phyloP scores from a whole-genome alignment of 2,888 invertebrate genomes.

The Drosophila peninsularis region DNA sequence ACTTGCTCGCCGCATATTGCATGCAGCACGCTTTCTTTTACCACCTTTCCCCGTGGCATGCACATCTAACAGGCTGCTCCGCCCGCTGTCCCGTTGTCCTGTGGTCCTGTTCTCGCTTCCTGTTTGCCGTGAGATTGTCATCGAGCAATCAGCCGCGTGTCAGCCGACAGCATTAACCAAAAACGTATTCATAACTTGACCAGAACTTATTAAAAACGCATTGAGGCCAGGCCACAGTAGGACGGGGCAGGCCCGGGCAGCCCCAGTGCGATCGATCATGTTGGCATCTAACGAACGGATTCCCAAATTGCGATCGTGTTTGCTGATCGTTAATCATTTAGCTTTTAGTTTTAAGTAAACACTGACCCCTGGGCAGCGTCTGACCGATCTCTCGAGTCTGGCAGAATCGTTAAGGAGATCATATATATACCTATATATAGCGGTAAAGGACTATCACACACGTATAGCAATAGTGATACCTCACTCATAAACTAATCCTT shows the following conservation, averaged over 20 bases:
- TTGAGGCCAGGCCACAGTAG: conserved; percentile 58
- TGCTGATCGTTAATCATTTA: conserved; percentile 4
- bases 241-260: conserved; percentile 39
- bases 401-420: not conserved
- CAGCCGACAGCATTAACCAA: conserved; percentile 32
- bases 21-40: conserved; percentile 61
- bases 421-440: not conserved
- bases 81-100: conserved; percentile 1
- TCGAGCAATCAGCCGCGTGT: conserved; percentile 64
- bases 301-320: conserved; percentile 1
- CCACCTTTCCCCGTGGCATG: conserved; percentile 11
- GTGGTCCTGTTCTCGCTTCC: not conserved
- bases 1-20: conserved; percentile 41
- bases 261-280: not conserved
- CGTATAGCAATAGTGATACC: too few relatives aligned
- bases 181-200: conserved; percentile 43
- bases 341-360: not conserved
- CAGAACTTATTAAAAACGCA: conserved; percentile 66
- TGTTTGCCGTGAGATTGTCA: conserved; percentile 58
- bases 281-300: conserved; percentile 1
- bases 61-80: conserved; percentile 24
- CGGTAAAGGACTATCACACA: too few relatives aligned
- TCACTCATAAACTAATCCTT: too few relatives aligned
- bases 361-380: not conserved
- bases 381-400: not conserved